A percentile compares a stretch with the other conserved stretches of the same genome.
Conservation (phyloP, 1,140 invertebrate species). For the Medauroidea extradentata region DNA sequence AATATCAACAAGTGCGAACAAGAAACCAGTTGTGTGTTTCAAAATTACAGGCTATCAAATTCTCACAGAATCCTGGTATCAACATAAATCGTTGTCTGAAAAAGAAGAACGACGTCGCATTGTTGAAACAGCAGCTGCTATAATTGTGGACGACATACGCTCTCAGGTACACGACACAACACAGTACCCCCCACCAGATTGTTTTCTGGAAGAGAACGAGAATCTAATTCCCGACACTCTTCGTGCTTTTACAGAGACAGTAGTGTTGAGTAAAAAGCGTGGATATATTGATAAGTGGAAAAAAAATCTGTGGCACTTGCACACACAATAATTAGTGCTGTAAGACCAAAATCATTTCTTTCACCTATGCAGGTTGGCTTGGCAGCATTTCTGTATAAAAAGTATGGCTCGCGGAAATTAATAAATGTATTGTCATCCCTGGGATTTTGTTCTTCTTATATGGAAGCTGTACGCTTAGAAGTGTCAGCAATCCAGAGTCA, state of each 20-base stretch:
- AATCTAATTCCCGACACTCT: neutral
- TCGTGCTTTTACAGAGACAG: neutral
- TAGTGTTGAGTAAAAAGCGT: slow-evolving; percentile 31
- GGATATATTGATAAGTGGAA: slow-evolving; percentile 33
- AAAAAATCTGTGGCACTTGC: slow-evolving; percentile 50
- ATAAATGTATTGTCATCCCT: too few species aligned
- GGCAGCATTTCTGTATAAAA: too few species aligned
- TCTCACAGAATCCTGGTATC: slow-evolving; percentile 29
- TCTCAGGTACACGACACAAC: neutral
- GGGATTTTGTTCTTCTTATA: too few species aligned
- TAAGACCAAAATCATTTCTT: neutral
- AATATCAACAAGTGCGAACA: neutral
- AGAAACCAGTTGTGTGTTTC: slow-evolving; percentile 4
- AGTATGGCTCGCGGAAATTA: too few species aligned
- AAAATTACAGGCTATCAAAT: slow-evolving; percentile 7
- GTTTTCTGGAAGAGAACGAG: neutral
- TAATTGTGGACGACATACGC: slow-evolving; percentile 37
- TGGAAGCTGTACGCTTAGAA: too few species aligned
- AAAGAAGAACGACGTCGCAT: slow-evolving; percentile 28
- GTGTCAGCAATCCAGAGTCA: too few species aligned
- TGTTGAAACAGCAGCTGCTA: slow-evolving; percentile 35
- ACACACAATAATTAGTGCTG: neutral
- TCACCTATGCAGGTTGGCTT: neutral
- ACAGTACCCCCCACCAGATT: neutral
- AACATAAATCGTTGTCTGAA: slow-evolving; percentile 24